A percentile compares a stretch with the other conserved stretches of the same genome.
phyloP scores from a whole-genome alignment of 2,797 vertebrate genomes.

The Poeciliopsis paucimaculata region DNA sequence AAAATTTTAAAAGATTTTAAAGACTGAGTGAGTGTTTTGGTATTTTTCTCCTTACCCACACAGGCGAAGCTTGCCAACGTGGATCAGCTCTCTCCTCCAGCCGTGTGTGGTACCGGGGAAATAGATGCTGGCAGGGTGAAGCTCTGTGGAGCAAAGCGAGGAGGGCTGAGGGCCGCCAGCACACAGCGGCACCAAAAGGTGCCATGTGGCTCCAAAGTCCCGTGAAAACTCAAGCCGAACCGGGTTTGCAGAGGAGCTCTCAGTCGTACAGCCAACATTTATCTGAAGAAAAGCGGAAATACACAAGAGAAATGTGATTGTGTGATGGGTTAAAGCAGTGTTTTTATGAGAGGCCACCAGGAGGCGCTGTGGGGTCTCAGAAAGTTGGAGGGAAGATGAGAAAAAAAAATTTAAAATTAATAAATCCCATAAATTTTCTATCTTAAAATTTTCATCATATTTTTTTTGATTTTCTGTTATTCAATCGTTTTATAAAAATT shows the following conservation, averaged over 20 bases:
- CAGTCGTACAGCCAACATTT: conserved; percentile 93
- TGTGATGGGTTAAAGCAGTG: too few species aligned
- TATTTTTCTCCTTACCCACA: conserved; percentile 87
- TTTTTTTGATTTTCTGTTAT: too few species aligned
- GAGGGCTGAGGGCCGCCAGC: conserved; percentile 90
- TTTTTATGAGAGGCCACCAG: too few species aligned
- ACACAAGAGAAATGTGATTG: background rate
- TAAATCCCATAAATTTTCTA: too few species aligned
- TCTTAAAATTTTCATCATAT: too few species aligned
- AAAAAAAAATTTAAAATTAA: too few species aligned
- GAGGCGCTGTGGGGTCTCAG: too few species aligned
- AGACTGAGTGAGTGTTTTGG: background rate
- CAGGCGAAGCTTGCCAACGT: conserved; percentile 92
- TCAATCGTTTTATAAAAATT: too few species aligned
- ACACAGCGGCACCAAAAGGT: conserved; percentile 94
- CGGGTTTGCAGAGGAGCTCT: conserved; percentile 90
- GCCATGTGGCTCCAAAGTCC: conserved; percentile 98
- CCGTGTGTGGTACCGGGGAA: conserved; percentile 92
- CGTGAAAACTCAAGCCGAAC: conserved; percentile 94
- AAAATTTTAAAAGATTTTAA: background rate
- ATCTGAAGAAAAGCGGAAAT: conserved; percentile 77
- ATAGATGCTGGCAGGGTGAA: conserved; percentile 94
- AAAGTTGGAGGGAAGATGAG: too few species aligned
- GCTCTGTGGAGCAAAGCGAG: conserved; percentile 94
- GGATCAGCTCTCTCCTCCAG: conserved; percentile 94